Evolutionary conservation across 2,888 invertebrate species (phyloP), one percentile per base, ranked within the genome.

Genomic region (Cancer borealis): DNA sequence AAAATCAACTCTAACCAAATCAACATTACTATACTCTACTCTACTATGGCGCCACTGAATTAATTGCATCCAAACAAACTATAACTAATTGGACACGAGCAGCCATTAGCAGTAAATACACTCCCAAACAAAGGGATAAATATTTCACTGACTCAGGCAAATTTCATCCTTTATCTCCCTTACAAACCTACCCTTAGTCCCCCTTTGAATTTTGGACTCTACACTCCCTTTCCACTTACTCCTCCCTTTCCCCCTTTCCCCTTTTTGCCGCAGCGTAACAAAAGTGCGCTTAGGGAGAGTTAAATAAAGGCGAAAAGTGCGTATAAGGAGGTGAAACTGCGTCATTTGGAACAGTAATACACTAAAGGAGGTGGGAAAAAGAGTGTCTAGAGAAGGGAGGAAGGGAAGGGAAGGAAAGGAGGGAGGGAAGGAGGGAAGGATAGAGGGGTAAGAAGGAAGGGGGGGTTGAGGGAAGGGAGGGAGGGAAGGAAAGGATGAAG

Each of bases 31-130:
- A 73, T 39, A 73, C 12, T 54, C 54, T 17, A 17, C 54, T 17
- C 2, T 54, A 73, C 3, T 73, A 73, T n/a, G n/a, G 73, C 73
- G 21, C 26, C n/a, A 26, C 73, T 73, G 26, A 73, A n/a, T 73
- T 26, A 14, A 73, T 73, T 21, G n/a, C 73, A 73, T 14, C n/a
- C n/a, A 21, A 73, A 73, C 73, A 73, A n/a, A 73, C 73, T 73
- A 73, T 73, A 26, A 73, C 73, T 73, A 73, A 73, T 73, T 73
- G 73, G 73, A 73, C 73, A 73, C n/a, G 1, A 6, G n/a, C 21
- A n/a, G n/a, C 73, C 73, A 73, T 73, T 73, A 73, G n/a, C 73
- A 73, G 26, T 73, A 73, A 73, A 73, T 73, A 73, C n/a, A 21
- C 73, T 26, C 17, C 8, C 26, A 73, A 73, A 73, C 73, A 73